Base-by-base conservation (phyloP, 2,797 vertebrate genomes). In the Syncerus caffer region DNA sequence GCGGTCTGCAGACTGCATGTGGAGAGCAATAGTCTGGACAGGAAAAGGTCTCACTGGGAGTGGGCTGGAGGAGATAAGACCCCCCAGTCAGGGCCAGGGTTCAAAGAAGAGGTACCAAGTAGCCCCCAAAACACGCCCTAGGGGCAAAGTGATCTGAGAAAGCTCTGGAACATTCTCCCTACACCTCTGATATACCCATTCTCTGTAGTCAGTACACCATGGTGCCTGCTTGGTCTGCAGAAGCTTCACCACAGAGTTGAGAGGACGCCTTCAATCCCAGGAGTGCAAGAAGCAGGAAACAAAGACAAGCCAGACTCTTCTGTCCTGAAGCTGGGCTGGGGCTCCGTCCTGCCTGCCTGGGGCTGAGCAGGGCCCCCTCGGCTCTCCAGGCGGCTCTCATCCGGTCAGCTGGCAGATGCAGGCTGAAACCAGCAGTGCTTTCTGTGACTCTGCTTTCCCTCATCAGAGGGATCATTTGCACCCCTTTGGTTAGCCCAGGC, bases 141-240 rank as follows among this genome's bases (percentile, higher is more conserved):
- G 15, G 15, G 53, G 27, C 74, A 42, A n/a, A 50, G 12, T 1
- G 6, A 31, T 42, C 16, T 3, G 19, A 42, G 83, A 87, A 38
- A 78, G 51, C 14, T 57, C 82, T 25, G 14, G 34, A 47, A 42
- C 4, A 13, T 50, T 27, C 64, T 45, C 38, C 50, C 53, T 15
- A 12, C 42, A 9, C n/a, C 45, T 80, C 42, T 19, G 2, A 34
- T 6, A 8, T 0, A 0, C 42, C 83, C 29, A 0, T 67, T 71
- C 60, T 57, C 16, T 2, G 3, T 12, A 45, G 31, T 83, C 16
- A 71, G 25, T 23, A 47, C 16, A 27, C 23, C 10, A 3, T 1
- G 7, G 53, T 15, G 3, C 8, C 12, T 16, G 23, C 17, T 76
- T 13, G 2, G 6, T 31, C 10, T 38, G 93, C 7, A 14, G 34